Base-by-base conservation (phyloP, 2,888 invertebrate species). In the Calliscelio sp. region DNA sequence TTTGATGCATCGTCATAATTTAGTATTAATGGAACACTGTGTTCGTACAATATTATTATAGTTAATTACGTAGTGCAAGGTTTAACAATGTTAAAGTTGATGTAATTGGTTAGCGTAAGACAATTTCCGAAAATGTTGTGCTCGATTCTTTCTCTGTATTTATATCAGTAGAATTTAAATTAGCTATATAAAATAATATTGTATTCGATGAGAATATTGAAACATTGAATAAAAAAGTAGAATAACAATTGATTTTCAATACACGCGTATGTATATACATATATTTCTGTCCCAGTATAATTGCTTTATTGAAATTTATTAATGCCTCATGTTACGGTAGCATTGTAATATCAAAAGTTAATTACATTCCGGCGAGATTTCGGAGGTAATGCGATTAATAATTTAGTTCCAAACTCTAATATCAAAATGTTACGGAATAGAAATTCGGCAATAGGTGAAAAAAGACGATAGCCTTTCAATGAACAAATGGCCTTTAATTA, bases 341-440 rank as follows among this genome's bases (percentile, higher is more conserved):
- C 11, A 41, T 41, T 49, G 20, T 46, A 46, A 46, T 46, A 49
- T 49, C 49, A 10, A 18, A 49, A 49, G 18, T 49, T 49, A 49
- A 49, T 49, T 20, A 49, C 20, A 16, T 49, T 49, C 49, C 20
- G 49, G 10, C 49, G 20, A 20, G 49, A 49, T 20, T 49, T 49
- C 18, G 20, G 18, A 11, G 49, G 49, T 20, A 49, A 20, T 49
- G 18, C 49, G 49, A 18, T 49, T 49, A 20, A 49, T 49, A 49
- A 49, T 8, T 16, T 20, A n/a, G n/a, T n/a, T n/a, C n/a, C n/a
- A n/a, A n/a, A n/a, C n/a, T n/a, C n/a, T n/a, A n/a, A n/a, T n/a
- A n/a, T n/a, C n/a, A n/a, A n/a, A n/a, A n/a, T n/a, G n/a, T n/a
- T n/a, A n/a, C n/a, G n/a, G n/a, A n/a, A n/a, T n/a, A n/a, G n/a